Evolutionary conservation across 2,113 vertebrate species (phyloP), one percentile per base, ranked within the genome.

Genomic region (Calidris pygmaea): DNA sequence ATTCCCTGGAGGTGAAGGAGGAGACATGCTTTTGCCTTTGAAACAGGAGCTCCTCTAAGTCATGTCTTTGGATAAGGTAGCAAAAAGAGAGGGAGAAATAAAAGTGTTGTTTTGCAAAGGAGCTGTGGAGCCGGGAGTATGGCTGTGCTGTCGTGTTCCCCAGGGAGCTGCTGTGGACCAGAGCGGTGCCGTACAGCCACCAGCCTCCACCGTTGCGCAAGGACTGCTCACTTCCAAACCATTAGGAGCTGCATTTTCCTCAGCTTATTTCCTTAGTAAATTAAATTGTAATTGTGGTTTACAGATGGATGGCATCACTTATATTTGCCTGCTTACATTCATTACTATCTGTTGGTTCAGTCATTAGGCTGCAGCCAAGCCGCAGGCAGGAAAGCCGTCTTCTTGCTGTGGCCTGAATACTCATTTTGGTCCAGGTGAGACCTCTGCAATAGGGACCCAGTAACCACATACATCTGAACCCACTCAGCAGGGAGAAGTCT

Each of bases 161-260:
- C 1, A 1, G 24, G 39, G 23, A 85, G 26, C 34, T 4, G 3
- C 56, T 20, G 7, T 1, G 7, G 43, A 71, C 26, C 55, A 71
- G 14, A 78, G 23, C 0, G 0, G 68, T 55, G 43, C 26, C 0
- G 0, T 60, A 45, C 21, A 67, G 7, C 37, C 41, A 19, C 77
- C 15, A 50, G 12, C 39, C 35, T 47, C 15, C 67, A 48, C 37
- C 0, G 0, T 53, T 87, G 32, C 3, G 6, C 3, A 1, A 81
- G 32, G 41, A 34, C 45, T 65, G 24, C 70, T 75, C 11, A 7
- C 26, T 88, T 78, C 72, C 35, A 74, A 92, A 66, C 27, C 34
- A 78, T 39, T 45, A 84, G 43, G 48, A 95, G 52, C 39, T 82
- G 24, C 30, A 72, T 78, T 75, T 94, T 82, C 30, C 43, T 90